Evolutionary conservation across 2,888 invertebrate genomes (phyloP).

Genomic region (Nowickia ferox): DNA sequence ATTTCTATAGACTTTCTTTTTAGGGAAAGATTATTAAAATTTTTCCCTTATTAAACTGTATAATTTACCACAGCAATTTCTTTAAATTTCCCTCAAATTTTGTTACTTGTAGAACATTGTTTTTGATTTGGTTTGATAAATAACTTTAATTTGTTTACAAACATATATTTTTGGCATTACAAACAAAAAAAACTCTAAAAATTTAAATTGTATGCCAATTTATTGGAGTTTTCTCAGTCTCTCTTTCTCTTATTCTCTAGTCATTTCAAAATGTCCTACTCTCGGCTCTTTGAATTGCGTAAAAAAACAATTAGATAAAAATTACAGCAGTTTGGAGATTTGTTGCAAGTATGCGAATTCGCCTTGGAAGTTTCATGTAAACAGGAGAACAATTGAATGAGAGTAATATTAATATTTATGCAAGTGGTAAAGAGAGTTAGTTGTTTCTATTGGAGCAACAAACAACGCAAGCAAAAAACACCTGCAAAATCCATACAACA

Average conservation of each 20-base stretch:
- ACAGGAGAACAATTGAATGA: not conserved
- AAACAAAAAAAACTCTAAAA: not conserved
- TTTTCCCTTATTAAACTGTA: not conserved
- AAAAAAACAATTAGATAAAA: not conserved
- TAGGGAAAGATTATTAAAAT: no score
- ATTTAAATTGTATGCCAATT: no score
- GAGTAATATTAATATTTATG: not conserved
- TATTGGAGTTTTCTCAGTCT: not conserved
- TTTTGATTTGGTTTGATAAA: constrained; percentile 13
- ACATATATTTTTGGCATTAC: constrained; percentile 19
- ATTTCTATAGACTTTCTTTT: no score
- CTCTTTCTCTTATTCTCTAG: not conserved
- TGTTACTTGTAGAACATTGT: not conserved
- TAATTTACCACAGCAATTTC: not conserved
- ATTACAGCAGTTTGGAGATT: constrained; percentile 48
- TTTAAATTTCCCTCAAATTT: no score
- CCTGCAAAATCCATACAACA: constrained; percentile 56
- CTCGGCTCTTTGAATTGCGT: not conserved
- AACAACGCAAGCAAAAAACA: constrained; percentile 15
- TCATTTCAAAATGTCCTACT: not conserved
- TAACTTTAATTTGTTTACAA: constrained; percentile 54
- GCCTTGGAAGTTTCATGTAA: constrained; percentile 10
- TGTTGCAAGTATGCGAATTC: constrained; percentile 15
- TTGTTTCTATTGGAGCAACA: constrained; percentile 11
- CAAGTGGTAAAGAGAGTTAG: not conserved